Evolutionary conservation across 1,140 invertebrate genomes (phyloP).

Genomic region (Cyclargus thomasi): DNA sequence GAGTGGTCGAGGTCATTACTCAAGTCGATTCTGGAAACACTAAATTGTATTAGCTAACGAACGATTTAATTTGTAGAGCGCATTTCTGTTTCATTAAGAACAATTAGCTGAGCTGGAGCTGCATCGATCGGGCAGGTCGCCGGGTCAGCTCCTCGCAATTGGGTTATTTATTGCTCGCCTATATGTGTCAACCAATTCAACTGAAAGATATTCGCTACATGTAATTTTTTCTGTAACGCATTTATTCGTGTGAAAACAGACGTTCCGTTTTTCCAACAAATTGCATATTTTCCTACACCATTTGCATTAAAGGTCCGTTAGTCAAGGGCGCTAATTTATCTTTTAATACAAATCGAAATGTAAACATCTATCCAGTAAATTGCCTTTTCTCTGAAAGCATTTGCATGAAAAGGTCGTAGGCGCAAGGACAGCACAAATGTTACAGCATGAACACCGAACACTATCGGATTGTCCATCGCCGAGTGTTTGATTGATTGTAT

Average conservation of each 20-base stretch:
- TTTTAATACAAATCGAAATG: background rate
- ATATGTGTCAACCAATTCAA: background rate
- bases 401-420: background rate
- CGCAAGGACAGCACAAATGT: background rate
- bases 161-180: background rate
- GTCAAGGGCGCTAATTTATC: background rate
- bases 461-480: too few species aligned
- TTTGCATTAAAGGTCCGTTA: background rate
- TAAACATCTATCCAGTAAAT: background rate
- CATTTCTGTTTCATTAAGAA: background rate
- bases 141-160: background rate
- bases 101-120: background rate
- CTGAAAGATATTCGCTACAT: background rate
- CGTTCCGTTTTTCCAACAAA: background rate
- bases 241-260: background rate
- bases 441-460: background rate
- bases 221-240: background rate
- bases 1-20: background rate
- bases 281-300: too few species aligned
- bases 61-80: background rate
- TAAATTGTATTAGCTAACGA: background rate
- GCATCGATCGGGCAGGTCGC: background rate
- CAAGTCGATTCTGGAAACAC: background rate
- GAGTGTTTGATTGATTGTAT: background rate
- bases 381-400: background rate